A percentile compares a stretch with the other conserved stretches of the same genome.
Conservation (phyloP, 2,797 vertebrate species). For the Steatocranus sp. region DNA sequence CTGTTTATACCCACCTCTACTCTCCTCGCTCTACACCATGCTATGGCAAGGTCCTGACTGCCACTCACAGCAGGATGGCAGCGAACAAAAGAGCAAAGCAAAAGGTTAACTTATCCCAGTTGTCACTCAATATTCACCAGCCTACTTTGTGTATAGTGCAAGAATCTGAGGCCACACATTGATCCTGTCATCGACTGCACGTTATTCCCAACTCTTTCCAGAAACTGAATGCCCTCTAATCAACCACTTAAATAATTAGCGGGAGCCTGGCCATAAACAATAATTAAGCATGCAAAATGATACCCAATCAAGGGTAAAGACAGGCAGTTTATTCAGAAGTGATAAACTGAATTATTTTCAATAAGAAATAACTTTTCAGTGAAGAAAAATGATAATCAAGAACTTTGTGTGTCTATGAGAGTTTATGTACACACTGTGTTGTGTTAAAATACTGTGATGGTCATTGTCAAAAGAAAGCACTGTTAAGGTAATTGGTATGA, state of each 20-base stretch:
- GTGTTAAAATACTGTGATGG: neutral
- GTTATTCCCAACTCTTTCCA: conserved; percentile 2
- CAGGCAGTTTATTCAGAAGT: conserved; percentile 8
- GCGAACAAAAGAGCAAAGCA: conserved; percentile 64
- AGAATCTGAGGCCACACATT: conserved; percentile 29
- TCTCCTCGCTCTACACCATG: neutral
- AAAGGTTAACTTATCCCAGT: conserved; percentile 66
- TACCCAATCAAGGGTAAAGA: conserved; percentile 25
- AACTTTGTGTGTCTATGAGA: neutral
- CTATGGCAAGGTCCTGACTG: conserved; percentile 32
- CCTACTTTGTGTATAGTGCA: neutral
- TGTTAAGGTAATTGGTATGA: neutral
- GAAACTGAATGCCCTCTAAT: conserved; percentile 16
- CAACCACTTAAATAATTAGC: conserved; percentile 39
- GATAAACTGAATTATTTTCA: conserved; percentile 2
- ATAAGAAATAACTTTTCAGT: neutral
- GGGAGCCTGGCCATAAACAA: conserved; percentile 27
- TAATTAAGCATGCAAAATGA: conserved; percentile 49
- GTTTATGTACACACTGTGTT: neutral
- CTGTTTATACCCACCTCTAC: neutral
- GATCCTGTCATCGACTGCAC: conserved; percentile 31
- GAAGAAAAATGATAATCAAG: neutral
- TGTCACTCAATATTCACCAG: conserved; percentile 57
- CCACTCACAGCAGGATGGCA: conserved; percentile 56
- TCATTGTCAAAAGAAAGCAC: neutral